Conservation (phyloP, 2,113 vertebrate species). For the Motacilla alba region DNA sequence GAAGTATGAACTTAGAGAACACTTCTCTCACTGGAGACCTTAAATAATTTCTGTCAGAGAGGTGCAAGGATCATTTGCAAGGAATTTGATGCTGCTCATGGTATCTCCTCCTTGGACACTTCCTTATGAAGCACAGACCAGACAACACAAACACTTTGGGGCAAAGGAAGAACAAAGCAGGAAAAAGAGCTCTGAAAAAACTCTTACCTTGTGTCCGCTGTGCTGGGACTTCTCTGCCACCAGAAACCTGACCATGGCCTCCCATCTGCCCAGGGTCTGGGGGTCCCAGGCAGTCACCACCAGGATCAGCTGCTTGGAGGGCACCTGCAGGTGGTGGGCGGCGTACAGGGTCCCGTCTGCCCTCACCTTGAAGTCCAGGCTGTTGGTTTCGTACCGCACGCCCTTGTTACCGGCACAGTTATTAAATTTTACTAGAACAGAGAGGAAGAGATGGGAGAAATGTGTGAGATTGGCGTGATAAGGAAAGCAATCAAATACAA, state of each 20-base stretch:
- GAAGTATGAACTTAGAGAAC: neutral
- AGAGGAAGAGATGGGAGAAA: slow-evolving; percentile 29
- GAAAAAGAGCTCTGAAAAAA: neutral
- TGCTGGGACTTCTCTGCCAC: slow-evolving; percentile 69
- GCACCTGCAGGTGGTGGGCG: slow-evolving; percentile 69
- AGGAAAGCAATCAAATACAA: slow-evolving; percentile 62
- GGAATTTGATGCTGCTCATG: neutral
- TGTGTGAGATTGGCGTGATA: slow-evolving; percentile 41
- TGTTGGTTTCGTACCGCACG: slow-evolving; percentile 81
- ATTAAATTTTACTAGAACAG: slow-evolving; percentile 85
- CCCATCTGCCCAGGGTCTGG: slow-evolving; percentile 77
- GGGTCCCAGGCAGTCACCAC: slow-evolving; percentile 76
- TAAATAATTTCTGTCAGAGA: neutral
- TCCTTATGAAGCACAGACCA: neutral
- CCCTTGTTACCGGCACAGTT: slow-evolving; percentile 82
- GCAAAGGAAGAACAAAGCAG: neutral
- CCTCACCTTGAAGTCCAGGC: slow-evolving; percentile 82
- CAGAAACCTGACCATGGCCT: slow-evolving; percentile 79
- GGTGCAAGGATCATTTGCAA: neutral
- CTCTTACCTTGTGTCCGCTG: slow-evolving; percentile 77
- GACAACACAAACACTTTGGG: neutral
- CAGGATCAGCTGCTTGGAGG: slow-evolving; percentile 80
- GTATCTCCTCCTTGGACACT: neutral
- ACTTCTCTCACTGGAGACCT: neutral
- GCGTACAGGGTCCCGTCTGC: slow-evolving; percentile 83